A percentile compares a stretch with the other conserved stretches of the same genome.
These are phyloP conservation scores for Apolygus lucorum DNA, from an alignment of 1,140 invertebrate species.

Conservation along the genomic window DNA sequence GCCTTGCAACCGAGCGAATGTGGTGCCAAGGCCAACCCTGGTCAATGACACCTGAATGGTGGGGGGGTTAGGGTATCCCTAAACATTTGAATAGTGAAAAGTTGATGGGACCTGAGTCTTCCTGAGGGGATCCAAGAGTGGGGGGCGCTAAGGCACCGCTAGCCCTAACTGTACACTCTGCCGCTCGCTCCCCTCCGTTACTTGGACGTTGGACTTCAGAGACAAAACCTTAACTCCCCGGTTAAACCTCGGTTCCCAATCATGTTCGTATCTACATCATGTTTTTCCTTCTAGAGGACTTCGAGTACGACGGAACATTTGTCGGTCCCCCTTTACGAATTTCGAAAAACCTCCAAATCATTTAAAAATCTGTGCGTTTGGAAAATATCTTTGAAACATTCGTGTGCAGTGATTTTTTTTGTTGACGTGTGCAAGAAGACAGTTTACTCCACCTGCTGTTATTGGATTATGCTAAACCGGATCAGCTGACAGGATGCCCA, in stretches of 20 bases:
- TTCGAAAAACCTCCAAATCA: neutral
- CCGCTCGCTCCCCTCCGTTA: conserved; percentile 3
- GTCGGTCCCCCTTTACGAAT: neutral
- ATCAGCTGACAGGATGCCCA: conserved; percentile 9
- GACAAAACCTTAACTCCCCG: neutral
- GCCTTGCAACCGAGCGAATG: too few relatives aligned
- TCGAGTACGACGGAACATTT: conserved; percentile 8
- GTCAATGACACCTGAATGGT: conserved; percentile 2
- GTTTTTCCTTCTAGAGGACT: conserved; percentile 9
- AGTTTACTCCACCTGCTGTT: neutral
- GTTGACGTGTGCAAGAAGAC: neutral
- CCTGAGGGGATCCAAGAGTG: neutral
- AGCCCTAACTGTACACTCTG: conserved; percentile 14
- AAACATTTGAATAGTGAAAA: conserved; percentile 6
- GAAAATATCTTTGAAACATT: neutral
- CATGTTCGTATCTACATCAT: neutral
- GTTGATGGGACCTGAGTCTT: neutral
- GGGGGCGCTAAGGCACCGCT: conserved; percentile 5
- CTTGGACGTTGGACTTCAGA: conserved; percentile 14
- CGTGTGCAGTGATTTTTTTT: neutral
- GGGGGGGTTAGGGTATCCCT: neutral
- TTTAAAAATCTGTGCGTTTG: neutral
- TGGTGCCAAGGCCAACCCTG: conserved; percentile 12
- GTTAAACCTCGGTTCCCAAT: neutral
- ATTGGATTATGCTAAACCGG: conserved; percentile 5